Evolutionary conservation across 2,113 vertebrate genomes (phyloP), one percentile per base, ranked within the genome.

Genomic region (Zosterops lateralis): DNA sequence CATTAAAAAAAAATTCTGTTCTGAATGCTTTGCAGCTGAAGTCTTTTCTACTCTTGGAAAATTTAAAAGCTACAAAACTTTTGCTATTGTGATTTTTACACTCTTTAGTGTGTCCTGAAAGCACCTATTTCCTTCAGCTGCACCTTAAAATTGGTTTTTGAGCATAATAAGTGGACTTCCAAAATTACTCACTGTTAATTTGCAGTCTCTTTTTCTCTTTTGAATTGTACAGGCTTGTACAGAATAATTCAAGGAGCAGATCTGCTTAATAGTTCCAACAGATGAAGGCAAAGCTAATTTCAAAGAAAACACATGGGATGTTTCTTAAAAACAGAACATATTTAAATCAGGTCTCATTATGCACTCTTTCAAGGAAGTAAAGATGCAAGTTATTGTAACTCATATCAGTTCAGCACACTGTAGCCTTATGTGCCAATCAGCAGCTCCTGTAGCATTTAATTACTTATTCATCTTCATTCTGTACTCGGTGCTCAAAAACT

Each of bases 321-420:
- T 77, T 90, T 91, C 64, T 94, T 92, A 93, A 89, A 92, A 96
- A 38, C 60, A 92, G 62, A 95, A 82, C 32, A 57, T 68, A 91
- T 94, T 93, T 95, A 93, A 94, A 96, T 90, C 73, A 86, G 73
- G 64, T 91, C 84, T 93, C 84, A 94, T 97, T 93, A 96, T 73
- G 51, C 48, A 85, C 58, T 85, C 70, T 80, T 92, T 96, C 89
- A 96, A 72, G 80, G 54, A 96, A 92, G 54, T 68, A 85, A 96
- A 91, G 58, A 87, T 1, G 14, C 44, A 71, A 2, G 2, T 93
- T 95, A 92, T 16, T 87, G 72, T 87, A 86, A 83, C 57, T 89
- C 47, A 1, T 70, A 82, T 84, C 74, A 72, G 51, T 89, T 96
- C 83, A 82, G 75, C 53, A 48, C 61, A 70, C 34, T 58, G 74